Evolutionary conservation across 2,113 vertebrate genomes (phyloP), one percentile per base, ranked within the genome.

Genomic region (Circaetus gallicus): DNA sequence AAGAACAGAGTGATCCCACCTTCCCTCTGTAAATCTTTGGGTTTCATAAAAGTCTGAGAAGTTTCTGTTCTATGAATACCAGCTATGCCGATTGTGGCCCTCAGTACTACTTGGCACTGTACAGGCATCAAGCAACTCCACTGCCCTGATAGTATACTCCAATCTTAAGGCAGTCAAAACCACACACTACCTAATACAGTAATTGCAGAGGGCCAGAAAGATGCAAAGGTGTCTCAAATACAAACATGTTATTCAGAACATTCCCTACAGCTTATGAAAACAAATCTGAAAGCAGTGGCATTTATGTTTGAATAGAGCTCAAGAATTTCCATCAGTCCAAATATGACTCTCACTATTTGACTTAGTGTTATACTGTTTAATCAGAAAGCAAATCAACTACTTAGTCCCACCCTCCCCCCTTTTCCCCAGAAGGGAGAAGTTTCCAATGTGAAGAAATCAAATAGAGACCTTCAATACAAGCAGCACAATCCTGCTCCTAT

Each of bases 51-150:
- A 53, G 16, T 45, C n/a, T 36, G 62, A 69, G 8, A 70, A 69
- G 18, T 32, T 88, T 73, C 53, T 56, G 12, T 36, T 56, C 47
- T 19, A 6, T 2, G 6, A 67, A 69, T 22, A 71, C 8, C 31
- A 90, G n/a, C 40, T 82, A 20, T 21, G 24, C 2, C 0, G 0
- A 36, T 2, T 49, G 32, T 26, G 34, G 7, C 32, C 25, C 40
- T n/a, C 53, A 65, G 34, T 65, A 38, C 21, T 58, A 62, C 47
- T 13, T 16, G 42, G 47, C 47, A 91, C 29, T 45, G n/a, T 15
- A 38, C 40, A 50, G 50, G 22, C 22, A 78, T 5, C 53, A 42
- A 52, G 18, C 10, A 92, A 13, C 8, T 50, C 59, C n/a, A 40
- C 7, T 74, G 55, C 42, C 36, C 40, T 63, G 28, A 70, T 6